Evolutionary conservation across 2,797 vertebrate genomes (phyloP).

Genomic region (Clarias platycephalus): DNA sequence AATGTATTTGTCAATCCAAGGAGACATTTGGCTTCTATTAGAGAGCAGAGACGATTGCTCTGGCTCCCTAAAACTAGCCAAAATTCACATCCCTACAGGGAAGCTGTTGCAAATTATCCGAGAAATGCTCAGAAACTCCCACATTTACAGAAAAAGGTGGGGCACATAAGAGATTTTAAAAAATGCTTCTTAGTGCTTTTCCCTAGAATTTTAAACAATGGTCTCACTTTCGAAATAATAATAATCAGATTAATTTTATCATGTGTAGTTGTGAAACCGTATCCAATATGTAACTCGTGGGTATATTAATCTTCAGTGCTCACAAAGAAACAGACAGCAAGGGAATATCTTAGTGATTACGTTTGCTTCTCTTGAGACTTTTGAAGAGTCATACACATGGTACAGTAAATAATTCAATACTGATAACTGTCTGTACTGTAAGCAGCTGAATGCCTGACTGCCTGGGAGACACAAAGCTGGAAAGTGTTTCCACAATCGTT

Average conservation of each 20-base stretch:
- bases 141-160: background rate
- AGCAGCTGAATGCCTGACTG: background rate
- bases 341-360: background rate
- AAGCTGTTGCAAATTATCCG: background rate
- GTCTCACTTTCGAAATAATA: background rate
- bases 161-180: background rate
- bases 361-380: background rate
- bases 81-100: background rate
- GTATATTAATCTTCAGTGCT: background rate
- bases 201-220: background rate
- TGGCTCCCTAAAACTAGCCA: background rate
- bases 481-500: conserved; percentile 4
- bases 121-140: background rate
- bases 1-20: background rate
- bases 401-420: background rate
- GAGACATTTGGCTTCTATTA: background rate
- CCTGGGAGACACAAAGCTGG: background rate
- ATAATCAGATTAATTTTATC: background rate
- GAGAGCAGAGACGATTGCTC: background rate
- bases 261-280: background rate
- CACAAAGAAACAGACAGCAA: background rate
- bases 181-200: background rate
- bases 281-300: background rate
- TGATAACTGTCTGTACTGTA: background rate
- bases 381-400: background rate